Evolutionary conservation across 2,113 vertebrate species (phyloP), one percentile per base, ranked within the genome.

Genomic region (Eleginops maclovinus): DNA sequence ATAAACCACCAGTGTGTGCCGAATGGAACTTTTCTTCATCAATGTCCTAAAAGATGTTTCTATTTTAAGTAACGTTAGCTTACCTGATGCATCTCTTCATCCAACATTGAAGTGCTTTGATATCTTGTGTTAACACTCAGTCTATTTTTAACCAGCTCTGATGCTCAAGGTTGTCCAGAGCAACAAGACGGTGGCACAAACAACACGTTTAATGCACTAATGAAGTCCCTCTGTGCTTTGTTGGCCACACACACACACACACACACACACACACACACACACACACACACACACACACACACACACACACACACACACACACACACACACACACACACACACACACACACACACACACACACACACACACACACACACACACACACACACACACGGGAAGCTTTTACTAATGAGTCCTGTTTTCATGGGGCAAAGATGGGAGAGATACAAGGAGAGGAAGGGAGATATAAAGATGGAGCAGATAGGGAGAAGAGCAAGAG

Each of bases 171-270:
- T 85, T 89, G 77, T 84, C 69, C 49, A 51, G 58, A 83, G 85
- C 83, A 86, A 82, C 81, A 83, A 73, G 65, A 73, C 15, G 6
- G 55, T 53, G 75, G 75, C 86, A 84, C 75, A 84, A 90, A 88
- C 82, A 87, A 84, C 80, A 80, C 67, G 56, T 82, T 80, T 81
- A 84, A 87, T 78, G 84, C 82, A 67, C 89, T 90, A 92, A 89
- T 89, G 87, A 89, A 88, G 89, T 89, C 89, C 84, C 89, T 82
- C 84, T 88, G 87, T 84, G 82, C 86, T 77, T 44, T n/a, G 47
- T 62, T 63, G 31, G 62, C 41, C 71, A 70, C 62, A 44, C 79
- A 26, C 65, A 15, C 24, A 43, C 73, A 26, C 46, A 16, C 24
- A 14, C 50, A 31, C 47, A 26, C 58, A 19, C 50, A 19, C 65